These are phyloP conservation scores for Drosophila ezoana DNA, from an alignment of 2,888 invertebrate genomes.

Conservation along the genomic window DNA sequence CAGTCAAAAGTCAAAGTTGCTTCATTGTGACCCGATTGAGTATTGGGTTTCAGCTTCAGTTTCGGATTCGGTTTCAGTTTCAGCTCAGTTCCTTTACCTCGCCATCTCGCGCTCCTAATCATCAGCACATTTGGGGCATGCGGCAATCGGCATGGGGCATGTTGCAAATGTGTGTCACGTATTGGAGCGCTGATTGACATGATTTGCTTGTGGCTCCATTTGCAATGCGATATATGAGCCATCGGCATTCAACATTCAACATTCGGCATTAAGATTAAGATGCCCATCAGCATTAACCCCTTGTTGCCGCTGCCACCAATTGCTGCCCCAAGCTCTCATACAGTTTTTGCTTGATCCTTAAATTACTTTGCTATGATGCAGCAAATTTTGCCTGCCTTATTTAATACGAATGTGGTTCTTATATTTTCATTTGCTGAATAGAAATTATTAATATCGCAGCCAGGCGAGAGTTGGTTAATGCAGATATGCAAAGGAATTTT, in stretches of 20 bases:
- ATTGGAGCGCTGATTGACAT: constrained; percentile 70
- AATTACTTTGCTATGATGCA: constrained; percentile 45
- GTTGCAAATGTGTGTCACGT: constrained; percentile 74
- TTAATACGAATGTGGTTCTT: too few relatives aligned
- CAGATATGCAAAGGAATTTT: too few relatives aligned
- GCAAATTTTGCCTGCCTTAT: too few relatives aligned
- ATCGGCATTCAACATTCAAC: constrained; percentile 7
- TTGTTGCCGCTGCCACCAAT: constrained; percentile 44
- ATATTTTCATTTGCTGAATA: too few relatives aligned
- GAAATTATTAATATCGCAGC: too few relatives aligned
- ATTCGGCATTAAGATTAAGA: constrained; percentile 30
- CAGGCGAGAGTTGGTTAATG: too few relatives aligned
- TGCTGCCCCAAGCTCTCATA: constrained; percentile 25
- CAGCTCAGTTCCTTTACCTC: not conserved
- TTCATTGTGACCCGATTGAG: constrained; percentile 43
- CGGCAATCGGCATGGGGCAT: constrained; percentile 10
- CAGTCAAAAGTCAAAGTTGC: constrained; percentile 67
- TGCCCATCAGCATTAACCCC: constrained; percentile 39
- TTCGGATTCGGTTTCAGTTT: constrained; percentile 9
- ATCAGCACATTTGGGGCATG: constrained; percentile 24
- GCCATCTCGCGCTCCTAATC: not conserved
- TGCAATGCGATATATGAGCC: constrained; percentile 14
- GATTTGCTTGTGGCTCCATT: constrained; percentile 60
- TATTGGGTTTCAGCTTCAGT: constrained; percentile 3
- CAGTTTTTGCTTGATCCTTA: constrained; percentile 9